phyloP scores from a whole-genome alignment of 2,797 vertebrate species.

The Paedocypris micromegethes region DNA sequence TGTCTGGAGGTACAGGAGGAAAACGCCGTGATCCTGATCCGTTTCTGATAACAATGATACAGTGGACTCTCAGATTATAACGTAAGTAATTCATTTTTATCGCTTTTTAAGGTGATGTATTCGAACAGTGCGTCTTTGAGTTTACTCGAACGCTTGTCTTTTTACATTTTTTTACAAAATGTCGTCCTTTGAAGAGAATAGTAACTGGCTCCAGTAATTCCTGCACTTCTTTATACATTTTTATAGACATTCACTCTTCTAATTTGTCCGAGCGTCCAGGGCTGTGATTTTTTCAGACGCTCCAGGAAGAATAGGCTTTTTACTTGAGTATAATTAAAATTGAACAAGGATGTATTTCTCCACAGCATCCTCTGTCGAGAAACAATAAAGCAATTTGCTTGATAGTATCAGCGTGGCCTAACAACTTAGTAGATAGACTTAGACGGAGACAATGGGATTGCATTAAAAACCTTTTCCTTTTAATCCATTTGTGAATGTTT shows the following conservation, averaged over 20 bases:
- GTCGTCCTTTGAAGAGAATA: background rate
- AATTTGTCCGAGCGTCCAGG: no score
- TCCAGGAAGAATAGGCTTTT: no score
- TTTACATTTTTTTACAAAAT: slow-evolving; percentile 9
- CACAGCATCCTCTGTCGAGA: background rate
- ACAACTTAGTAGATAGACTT: slow-evolving; percentile 28
- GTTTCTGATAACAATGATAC: slow-evolving; percentile 47
- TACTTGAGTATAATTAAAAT: background rate
- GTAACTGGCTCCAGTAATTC: no score
- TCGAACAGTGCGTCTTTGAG: background rate
- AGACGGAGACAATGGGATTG: no score
- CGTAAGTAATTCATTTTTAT: slow-evolving; percentile 49
- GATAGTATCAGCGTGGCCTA: slow-evolving; percentile 40
- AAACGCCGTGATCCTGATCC: slow-evolving; percentile 37
- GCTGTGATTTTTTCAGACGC: no score
- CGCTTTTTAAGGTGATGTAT: slow-evolving; percentile 19
- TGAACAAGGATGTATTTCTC: background rate
- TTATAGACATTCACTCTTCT: no score
- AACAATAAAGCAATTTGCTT: background rate
- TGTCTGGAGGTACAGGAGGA: slow-evolving; percentile 39
- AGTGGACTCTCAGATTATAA: slow-evolving; percentile 49
- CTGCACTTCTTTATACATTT: no score
- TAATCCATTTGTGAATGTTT: no score
- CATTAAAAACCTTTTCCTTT: no score
- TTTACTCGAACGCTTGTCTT: background rate